Evolutionary conservation across 2,888 invertebrate genomes (phyloP), one percentile per base, ranked within the genome.

Genomic region (Stenichneumon culpator): DNA sequence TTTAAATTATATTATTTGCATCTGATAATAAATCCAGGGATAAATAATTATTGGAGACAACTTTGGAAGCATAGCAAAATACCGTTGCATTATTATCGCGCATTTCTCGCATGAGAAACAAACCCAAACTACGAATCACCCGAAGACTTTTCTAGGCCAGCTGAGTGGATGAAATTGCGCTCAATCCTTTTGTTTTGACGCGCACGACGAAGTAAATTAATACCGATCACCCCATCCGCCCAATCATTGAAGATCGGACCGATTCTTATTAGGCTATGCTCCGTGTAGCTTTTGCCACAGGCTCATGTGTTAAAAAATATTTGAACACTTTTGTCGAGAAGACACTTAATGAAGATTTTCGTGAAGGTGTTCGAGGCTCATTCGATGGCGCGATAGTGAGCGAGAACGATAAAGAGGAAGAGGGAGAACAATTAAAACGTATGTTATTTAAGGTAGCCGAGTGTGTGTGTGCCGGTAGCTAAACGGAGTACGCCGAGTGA

Each of bases 361-460:
- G 50, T 16, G 44, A 73, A 16, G 57, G 47, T 44, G 14, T 60
- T 32, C 9, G 57, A 60, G 9, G 11, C 44, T 54, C 36, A 32
- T 50, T 52, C 11, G 25, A n/a, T 50, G 28, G 57, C 22, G 57
- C 11, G 57, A 3, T 19, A 9, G 19, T 7, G 19, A 57, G 7
- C 11, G 44, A 52, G 36, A 63, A 39, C 16, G 22, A 6, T 28
- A 65, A 36, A 32, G 22, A 69, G 22, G 14, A 16, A 39, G 44
- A 22, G 47, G 19, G 50, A 52, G 25, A 84, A 87, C 88, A 90
- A 91, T 91, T 91, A 91, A 91, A 90, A 89, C 88, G 89, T 88
- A 88, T 89, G 90, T 90, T 75, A 85, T 70, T 50, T 65, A 28
- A 73, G 79, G 75, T 63, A 44, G 74, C 85, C 85, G 65, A 25